Base-by-base conservation (phyloP, 2,797 vertebrate genomes). In the Clarias platycephalus region DNA sequence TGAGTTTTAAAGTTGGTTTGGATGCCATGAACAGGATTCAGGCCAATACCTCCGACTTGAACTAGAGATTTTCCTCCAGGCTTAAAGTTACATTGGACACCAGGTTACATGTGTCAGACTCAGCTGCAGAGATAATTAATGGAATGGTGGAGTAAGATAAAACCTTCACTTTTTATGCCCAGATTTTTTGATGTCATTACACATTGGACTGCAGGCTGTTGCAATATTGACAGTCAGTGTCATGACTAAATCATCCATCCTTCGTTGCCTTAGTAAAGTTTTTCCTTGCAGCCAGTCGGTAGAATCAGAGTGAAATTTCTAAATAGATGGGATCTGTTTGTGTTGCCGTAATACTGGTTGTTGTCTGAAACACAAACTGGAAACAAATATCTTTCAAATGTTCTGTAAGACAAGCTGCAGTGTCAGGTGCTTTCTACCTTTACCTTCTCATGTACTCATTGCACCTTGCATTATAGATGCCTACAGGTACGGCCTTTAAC, bases 341-440 rank as follows among this genome's bases (percentile, higher is more conserved):
- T 88, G 74, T 83, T 77, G 57, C 57, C 60, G 79, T 72, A 75
- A 85, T 85, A 88, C 87, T 85, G 85, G 80, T 88, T 88, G 85
- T 85, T 78, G 79, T 85, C 57, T 70, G 77, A 80, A 80, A 80
- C 77, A 82, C 64, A 81, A 81, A 72, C 83, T 62, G 77, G 77
- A 83, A 85, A 86, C 53, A 26, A 84, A 82, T 84, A 88, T 72
- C 74, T 85, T 75, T 84, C 70, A 72, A 74, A 83, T 84, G 82
- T 83, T 87, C 83, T 83, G 89, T 90, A 86, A 90, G 86, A 87
- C 87, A 90, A 88, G 84, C 89, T 83, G 79, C 80, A 81, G 87
- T 86, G 49, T 87, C 87, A 85, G 81, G 87, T 85, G 75, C 79
- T 82, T 83, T 81, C 74, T 83, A 79, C 81, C 80, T 86, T 83